Evolutionary conservation across 2,797 vertebrate species (phyloP).

Genomic region (Melanotaenia boesemani): DNA sequence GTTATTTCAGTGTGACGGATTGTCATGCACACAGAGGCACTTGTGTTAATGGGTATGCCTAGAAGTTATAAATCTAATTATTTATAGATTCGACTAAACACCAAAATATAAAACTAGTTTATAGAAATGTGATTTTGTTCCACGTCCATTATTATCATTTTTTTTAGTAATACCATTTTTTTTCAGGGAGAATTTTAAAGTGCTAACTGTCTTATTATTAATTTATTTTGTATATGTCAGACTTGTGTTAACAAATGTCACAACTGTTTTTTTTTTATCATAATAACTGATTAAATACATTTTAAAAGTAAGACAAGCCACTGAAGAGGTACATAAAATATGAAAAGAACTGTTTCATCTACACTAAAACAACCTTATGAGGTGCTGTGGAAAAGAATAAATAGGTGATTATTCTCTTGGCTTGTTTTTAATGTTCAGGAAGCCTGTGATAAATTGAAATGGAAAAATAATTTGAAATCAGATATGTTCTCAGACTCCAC

Average conservation of each 20-base stretch:
- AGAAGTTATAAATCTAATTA: neutral
- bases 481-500: conserved; percentile 12
- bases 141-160: no score
- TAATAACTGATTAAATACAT: neutral
- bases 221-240: no score
- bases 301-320: neutral
- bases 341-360: neutral
- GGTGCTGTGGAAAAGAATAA: no score
- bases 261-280: neutral
- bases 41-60: neutral
- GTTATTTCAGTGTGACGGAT: neutral
- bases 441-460: neutral
- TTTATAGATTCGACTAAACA: neutral
- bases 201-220: no score
- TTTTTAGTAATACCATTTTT: no score
- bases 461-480: neutral
- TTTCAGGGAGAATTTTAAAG: no score
- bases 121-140: no score
- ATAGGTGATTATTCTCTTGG: neutral
- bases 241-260: no score
- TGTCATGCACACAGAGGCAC: neutral
- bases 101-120: no score
- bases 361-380: neutral
- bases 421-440: neutral
- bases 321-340: neutral